These are phyloP conservation scores for Rostratula benghalensis DNA, from an alignment of 2,113 vertebrate genomes.

Conservation along the genomic window DNA sequence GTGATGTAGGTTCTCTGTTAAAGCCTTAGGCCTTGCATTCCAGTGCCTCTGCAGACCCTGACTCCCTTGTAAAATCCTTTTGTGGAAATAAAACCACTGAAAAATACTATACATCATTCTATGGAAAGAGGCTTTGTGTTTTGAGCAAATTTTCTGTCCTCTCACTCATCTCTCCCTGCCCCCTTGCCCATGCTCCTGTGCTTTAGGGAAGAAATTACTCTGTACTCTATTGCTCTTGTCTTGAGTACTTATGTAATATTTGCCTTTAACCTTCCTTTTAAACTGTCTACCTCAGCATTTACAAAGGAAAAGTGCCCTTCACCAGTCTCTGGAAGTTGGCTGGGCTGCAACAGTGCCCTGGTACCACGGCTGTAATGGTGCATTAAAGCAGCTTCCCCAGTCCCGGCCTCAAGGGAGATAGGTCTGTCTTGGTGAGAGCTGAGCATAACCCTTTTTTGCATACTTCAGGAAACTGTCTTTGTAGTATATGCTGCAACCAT, in stretches of 20 bases:
- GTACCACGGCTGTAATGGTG: background rate
- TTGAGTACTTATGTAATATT: background rate
- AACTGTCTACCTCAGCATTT: background rate
- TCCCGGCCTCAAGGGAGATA: background rate
- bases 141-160: background rate
- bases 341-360: background rate
- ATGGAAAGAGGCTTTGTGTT: background rate
- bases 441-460: background rate
- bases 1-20: background rate
- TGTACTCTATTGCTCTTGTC: background rate
- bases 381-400: background rate
- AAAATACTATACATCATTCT: background rate
- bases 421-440: background rate
- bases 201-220: background rate
- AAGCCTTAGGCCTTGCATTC: background rate
- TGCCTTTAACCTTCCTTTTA: background rate
- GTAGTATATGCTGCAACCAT: background rate
- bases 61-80: background rate
- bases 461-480: background rate
- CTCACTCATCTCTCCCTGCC: background rate
- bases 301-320: background rate
- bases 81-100: background rate
- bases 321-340: background rate
- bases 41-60: background rate
- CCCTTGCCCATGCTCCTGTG: background rate